Evolutionary conservation across 2,113 vertebrate genomes (phyloP).

Genomic region (Xiphias gladius): DNA sequence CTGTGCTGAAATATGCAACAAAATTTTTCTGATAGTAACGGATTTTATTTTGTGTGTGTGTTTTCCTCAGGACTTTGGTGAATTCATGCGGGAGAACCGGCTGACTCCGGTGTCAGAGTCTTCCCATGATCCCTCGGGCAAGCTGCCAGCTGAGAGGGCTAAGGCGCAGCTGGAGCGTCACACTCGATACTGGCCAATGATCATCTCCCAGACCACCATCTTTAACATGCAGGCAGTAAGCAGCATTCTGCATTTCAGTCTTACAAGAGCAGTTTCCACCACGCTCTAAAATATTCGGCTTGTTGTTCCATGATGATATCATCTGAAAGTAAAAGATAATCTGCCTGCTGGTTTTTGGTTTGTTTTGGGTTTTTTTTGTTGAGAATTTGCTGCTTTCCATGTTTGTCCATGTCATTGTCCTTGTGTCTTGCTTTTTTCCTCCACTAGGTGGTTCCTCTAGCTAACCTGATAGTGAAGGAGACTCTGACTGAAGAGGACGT

Average conservation of each 20-base stretch:
- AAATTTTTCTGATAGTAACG: not conserved
- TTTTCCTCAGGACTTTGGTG: conserved; percentile 95
- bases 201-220: conserved; percentile 99
- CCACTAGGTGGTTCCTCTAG: conserved; percentile 94
- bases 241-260: not conserved
- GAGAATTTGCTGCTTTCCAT: not conserved
- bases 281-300: not conserved
- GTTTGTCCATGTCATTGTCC: not conserved
- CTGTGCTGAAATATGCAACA: not conserved
- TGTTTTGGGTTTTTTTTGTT: too few relatives aligned
- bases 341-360: not conserved
- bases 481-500: conserved; percentile 95
- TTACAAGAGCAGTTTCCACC: not conserved
- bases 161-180: conserved; percentile 96
- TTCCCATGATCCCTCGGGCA: conserved; percentile 87
- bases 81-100: conserved; percentile 99
- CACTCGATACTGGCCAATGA: conserved; percentile 99
- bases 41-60: not conserved
- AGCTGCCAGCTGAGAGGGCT: conserved; percentile 91
- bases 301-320: not conserved
- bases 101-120: conserved; percentile 94
- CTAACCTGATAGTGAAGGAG: conserved; percentile 97
- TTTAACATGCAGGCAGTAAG: conserved; percentile 99
- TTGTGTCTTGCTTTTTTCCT: conserved; percentile 10
- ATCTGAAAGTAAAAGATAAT: not conserved